Evolutionary conservation across 2,797 vertebrate species (phyloP).

Genomic region (Thunnus albacares): DNA sequence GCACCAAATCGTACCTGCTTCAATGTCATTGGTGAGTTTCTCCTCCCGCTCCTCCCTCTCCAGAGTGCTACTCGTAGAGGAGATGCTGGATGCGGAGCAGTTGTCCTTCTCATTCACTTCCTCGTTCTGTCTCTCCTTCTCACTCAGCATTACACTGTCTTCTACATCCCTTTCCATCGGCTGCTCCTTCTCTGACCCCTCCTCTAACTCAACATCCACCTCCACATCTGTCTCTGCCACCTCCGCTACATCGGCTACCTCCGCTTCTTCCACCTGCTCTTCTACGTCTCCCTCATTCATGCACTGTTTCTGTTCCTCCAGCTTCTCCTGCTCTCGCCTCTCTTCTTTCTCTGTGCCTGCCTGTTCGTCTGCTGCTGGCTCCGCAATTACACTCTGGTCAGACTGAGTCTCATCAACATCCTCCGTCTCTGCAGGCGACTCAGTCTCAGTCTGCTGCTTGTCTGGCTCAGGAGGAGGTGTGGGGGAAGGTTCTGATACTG

Average conservation of each 20-base stretch:
- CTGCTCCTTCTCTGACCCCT: slow-evolving; percentile 86
- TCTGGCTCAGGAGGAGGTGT: slow-evolving; percentile 60
- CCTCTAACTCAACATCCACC: slow-evolving; percentile 77
- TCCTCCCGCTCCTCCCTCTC: slow-evolving; percentile 96
- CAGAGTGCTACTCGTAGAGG: slow-evolving; percentile 97
- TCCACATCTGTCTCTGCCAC: slow-evolving; percentile 65
- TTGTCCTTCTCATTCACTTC: slow-evolving; percentile 98
- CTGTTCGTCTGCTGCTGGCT: slow-evolving; percentile 49
- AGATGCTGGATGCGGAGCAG: slow-evolving; percentile 98
- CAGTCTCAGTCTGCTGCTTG: slow-evolving; percentile 58
- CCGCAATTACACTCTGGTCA: slow-evolving; percentile 51
- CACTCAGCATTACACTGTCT: slow-evolving; percentile 91
- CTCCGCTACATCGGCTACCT: slow-evolving; percentile 50
- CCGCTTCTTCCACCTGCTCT: slow-evolving; percentile 48
- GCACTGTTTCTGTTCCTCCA: slow-evolving; percentile 43
- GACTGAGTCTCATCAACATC: slow-evolving; percentile 59
- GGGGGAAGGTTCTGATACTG: slow-evolving; percentile 59
- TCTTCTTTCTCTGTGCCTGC: slow-evolving; percentile 46
- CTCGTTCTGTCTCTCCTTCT: slow-evolving; percentile 97
- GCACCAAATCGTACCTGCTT: slow-evolving; percentile 85
- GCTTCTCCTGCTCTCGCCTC: slow-evolving; percentile 47
- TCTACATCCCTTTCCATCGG: slow-evolving; percentile 88
- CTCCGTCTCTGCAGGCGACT: slow-evolving; percentile 41
- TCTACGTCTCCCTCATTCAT: slow-evolving; percentile 47
- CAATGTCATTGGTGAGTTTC: slow-evolving; percentile 88